Base-by-base conservation (phyloP, 1,140 invertebrate species). In the Xylocopa sonorina region DNA sequence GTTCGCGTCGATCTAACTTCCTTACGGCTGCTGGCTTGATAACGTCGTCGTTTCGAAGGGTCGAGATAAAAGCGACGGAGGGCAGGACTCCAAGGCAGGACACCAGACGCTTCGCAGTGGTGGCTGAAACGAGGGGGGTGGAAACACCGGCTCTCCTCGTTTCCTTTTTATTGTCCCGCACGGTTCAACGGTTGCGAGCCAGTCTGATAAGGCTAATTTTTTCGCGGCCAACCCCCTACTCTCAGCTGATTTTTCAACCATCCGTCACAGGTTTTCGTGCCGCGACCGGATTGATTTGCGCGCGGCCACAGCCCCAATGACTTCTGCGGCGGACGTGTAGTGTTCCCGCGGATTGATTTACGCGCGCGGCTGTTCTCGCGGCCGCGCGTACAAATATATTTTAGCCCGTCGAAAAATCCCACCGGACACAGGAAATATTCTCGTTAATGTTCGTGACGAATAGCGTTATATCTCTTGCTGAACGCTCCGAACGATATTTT, bases 1-100 rank as follows among this genome's bases (percentile, higher is more conserved):
- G 74, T 87, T 81, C 81, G 76, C 88, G 85, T 90, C 89, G 84
- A 90, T 91, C 83, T 86, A 87, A 85, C 84, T 89, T 82, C 75
- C 84, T 82, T 29, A 32, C 82, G 82, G 83, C 83, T 87, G 77
- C 85, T 83, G 81, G 80, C 82, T 81, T 73, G 88, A 87, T 89
- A 90, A 89, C 87, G 79, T 81, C 68, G 71, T 79, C 85, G 82
- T 82, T 79, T 74, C 63, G 72, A 80, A 67, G 53, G 79, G 55
- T 74, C 72, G 24, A 81, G 62, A 85, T 73, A 81, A 85, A 64
- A n/a, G 63, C 21, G 53, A 29, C 12, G 32, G 21, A 60, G n/a
- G n/a, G n/a, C n/a, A n/a, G n/a, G n/a, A n/a, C n/a, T n/a, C n/a
- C n/a, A n/a, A n/a, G n/a, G n/a, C n/a, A n/a, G n/a, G n/a, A n/a